Base-by-base conservation (phyloP, 1,140 invertebrate species). In the Forficula auricularia region DNA sequence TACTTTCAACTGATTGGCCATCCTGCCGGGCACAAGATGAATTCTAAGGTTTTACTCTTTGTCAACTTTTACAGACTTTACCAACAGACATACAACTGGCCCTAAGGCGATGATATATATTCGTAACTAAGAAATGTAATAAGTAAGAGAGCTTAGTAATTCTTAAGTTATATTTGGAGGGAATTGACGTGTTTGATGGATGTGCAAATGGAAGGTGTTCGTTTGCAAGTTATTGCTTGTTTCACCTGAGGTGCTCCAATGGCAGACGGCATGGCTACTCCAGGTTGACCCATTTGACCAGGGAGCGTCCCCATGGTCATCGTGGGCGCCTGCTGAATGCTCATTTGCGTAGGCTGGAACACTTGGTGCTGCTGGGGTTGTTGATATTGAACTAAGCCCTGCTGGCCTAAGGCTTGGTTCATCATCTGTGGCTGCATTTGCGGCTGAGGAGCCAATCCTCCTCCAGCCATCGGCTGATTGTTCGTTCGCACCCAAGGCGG, bases 371-470 rank as follows among this genome's bases (percentile, higher is more conserved):
- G 68, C 31, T 64, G 62, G 44, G 62, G 61, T 45, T 71, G 70
- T 48, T 71, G 69, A 52, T 71, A 72, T 38, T 69, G 68, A 30
- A 72, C 67, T 62, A 70, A 70, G 15, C 62, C 65, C 15, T 48
- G 69, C 9, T 63, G 62, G 19, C 65, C 66, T 39, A 72, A 66
- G 12, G 57, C 55, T 54, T 70, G 69, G 9, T 64, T 65, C 52
- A 72, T 54, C 55, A 72, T 62, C 59, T 72, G 70, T 45, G 69
- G 67, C 48, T 69, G 69, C 38, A 71, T 61, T 48, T 62, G 65
- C 48, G 64, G 37, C 18, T 45, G 43, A 44, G n/a, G n/a, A 27
- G 22, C 22, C 22, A 27, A 27, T 4, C 22, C 22, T 27, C 4
- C 4, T 8, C 15, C n/a, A 14, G 31, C n/a, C 31, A 32, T 32